Base-by-base conservation (phyloP, 2,113 vertebrate species). In the Halcyon senegalensis region DNA sequence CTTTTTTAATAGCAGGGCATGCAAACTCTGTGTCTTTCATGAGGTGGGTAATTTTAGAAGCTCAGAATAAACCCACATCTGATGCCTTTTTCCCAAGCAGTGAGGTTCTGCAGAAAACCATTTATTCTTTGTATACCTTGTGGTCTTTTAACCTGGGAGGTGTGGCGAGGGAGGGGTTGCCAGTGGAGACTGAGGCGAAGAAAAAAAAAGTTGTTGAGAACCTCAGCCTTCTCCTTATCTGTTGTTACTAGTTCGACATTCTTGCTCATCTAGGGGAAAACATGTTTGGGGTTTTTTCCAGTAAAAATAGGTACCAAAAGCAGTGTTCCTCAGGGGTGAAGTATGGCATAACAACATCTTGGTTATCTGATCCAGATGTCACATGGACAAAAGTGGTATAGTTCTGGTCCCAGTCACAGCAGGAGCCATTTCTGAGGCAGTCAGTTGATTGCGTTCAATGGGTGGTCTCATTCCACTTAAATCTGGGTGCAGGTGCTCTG, bases 391-490 rank as follows among this genome's bases (percentile, higher is more conserved):
- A 68, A 39, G 30, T 4, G 43, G 9, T 14, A 2, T 13, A 44
- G 7, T 4, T 44, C 17, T 19, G 18, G 30, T 15, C 41, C 5
- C 16, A 33, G 39, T 30, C 9, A 14, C n/a, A 21, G 27, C 31
- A 58, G 60, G 41, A 73, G 28, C 33, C 9, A 3, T 50, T 68
- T 41, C 27, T 41, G 20, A 35, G 43, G 60, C 19, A 17, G 10
- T 41, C 4, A 4, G 5, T 13, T 43, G 27, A 4, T 50, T 28
- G 16, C 27, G 14, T 9, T 56, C 18, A 13, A 0, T 11, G 60
- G 11, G 31, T 56, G 53, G 3, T 33, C 58, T 84, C 18, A 13
- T 21, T 35, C 14, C 50, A 48, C 20, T 19, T 44, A 31, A 48
- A 33, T 23, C 59, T 68, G 7, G 5, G n/a, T 37, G 37, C 50